Evolutionary conservation across 1,140 invertebrate species (phyloP).

Genomic region (Hormaphis cornu): DNA sequence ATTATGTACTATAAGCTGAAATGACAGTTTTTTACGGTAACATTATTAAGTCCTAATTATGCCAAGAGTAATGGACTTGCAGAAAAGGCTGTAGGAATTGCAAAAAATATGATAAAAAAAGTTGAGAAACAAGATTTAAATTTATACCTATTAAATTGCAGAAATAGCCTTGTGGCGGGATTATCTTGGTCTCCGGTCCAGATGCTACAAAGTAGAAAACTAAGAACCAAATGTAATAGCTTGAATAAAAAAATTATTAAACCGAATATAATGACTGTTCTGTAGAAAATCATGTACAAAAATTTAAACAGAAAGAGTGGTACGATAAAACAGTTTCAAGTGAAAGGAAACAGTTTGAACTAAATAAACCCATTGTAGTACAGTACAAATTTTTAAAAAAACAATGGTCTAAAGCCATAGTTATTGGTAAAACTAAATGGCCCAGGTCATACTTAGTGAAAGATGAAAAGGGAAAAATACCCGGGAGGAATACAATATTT

Average conservation of each 20-base stretch:
- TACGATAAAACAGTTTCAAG: no score
- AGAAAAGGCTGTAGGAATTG: conserved; percentile 34
- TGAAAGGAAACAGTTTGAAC: not conserved
- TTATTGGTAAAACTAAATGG: no score
- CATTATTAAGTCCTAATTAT: conserved; percentile 34
- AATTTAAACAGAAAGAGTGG: not conserved
- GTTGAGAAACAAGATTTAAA: not conserved
- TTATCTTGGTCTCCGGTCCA: conserved; percentile 18
- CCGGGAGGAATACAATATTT: not conserved
- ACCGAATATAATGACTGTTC: not conserved
- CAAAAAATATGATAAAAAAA: conserved; percentile 35
- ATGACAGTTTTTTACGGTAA: conserved; percentile 32
- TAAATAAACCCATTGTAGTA: no score
- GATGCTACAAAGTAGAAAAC: conserved; percentile 9
- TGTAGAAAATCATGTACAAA: no score
- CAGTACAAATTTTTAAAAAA: no score
- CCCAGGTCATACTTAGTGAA: not conserved
- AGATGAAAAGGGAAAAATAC: not conserved
- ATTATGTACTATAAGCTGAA: not conserved
- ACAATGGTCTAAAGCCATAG: no score
- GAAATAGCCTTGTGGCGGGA: conserved; percentile 19
- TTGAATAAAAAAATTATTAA: conserved; percentile 1
- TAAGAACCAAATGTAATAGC: not conserved
- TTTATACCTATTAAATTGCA: conserved; percentile 32
- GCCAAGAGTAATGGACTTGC: conserved; percentile 34